Percentiles rank a stretch among this genome's conserved stretches.
Conservation (phyloP, 2,797 vertebrate genomes). For the Eospalax fontanierii region DNA sequence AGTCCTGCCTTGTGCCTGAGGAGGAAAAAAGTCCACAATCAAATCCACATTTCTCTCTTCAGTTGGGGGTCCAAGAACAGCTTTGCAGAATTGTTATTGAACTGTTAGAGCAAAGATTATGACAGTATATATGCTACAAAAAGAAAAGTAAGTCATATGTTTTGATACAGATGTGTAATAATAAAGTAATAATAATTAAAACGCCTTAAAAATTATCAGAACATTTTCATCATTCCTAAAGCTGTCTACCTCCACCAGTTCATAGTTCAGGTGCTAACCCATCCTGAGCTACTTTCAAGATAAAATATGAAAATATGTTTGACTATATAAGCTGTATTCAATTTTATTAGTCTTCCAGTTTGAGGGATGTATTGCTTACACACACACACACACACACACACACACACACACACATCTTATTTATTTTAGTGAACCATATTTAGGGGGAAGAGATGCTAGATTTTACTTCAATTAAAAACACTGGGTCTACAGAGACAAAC, state of each 20-base stretch:
- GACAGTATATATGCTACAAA: background rate
- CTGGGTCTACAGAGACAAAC: background rate
- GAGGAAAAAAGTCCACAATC: background rate
- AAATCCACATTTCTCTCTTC: background rate
- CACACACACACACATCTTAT: background rate
- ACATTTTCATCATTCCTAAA: slow-evolving; percentile 38
- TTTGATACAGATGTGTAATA: slow-evolving; percentile 16
- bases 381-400: background rate
- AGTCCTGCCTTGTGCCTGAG: background rate
- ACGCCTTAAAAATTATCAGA: background rate
- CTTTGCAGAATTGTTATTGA: background rate
- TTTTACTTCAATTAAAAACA: slow-evolving; percentile 33
- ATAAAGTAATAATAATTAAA: background rate
- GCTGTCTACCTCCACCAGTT: background rate
- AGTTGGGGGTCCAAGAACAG: slow-evolving; percentile 9
- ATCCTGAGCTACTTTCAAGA: slow-evolving; percentile 38
- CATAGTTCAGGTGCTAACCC: slow-evolving; percentile 56
- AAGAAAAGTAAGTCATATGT: background rate
- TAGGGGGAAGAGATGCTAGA: background rate
- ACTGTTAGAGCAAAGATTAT: slow-evolving; percentile 26
- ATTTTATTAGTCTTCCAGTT: slow-evolving; percentile 43
- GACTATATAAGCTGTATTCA: background rate
- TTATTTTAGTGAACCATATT: background rate
- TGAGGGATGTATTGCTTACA: background rate
- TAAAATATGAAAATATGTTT: background rate